phyloP scores from a whole-genome alignment of 2,888 invertebrate genomes.

The Lobophora halterata region DNA sequence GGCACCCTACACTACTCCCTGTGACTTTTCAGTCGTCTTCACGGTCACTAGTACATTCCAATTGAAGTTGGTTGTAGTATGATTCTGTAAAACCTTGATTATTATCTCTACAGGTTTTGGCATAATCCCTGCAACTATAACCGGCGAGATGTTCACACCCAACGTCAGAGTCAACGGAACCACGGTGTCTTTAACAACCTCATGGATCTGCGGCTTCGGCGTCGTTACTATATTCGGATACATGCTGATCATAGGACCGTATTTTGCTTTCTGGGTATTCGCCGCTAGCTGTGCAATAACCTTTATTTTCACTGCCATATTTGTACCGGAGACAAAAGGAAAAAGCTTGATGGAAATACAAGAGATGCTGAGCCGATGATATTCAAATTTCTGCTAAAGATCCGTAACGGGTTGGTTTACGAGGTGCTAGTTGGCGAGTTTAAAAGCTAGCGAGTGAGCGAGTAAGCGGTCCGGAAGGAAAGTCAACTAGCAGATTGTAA shows the following conservation, averaged over 20 bases:
- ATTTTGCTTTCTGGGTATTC: constrained; percentile 39
- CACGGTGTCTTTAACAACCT: constrained; percentile 29
- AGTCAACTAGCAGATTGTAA: no score
- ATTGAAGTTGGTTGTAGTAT: no score
- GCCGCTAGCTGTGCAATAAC: constrained; percentile 28
- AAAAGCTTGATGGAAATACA: constrained; percentile 41
- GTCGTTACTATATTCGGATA: constrained; percentile 35
- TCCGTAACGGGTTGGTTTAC: not conserved
- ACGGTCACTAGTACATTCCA: no score
- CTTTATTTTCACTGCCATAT: constrained; percentile 34
- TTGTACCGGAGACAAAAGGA: constrained; percentile 48
- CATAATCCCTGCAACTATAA: constrained; percentile 41
- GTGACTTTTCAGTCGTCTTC: no score
- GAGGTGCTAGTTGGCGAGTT: no score
- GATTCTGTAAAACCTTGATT: no score
- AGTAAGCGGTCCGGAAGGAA: no score
- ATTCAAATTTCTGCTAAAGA: not conserved
- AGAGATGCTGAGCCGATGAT: constrained; percentile 36
- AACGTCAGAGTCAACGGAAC: constrained; percentile 43
- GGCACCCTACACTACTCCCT: no score
- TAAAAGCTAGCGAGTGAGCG: no score
- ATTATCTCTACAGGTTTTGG: constrained; percentile 41
- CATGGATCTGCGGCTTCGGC: constrained; percentile 39
- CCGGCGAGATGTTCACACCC: constrained; percentile 45
- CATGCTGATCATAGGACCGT: constrained; percentile 33